Conservation (phyloP, 2,888 invertebrate species). For the Euproctis similis region DNA sequence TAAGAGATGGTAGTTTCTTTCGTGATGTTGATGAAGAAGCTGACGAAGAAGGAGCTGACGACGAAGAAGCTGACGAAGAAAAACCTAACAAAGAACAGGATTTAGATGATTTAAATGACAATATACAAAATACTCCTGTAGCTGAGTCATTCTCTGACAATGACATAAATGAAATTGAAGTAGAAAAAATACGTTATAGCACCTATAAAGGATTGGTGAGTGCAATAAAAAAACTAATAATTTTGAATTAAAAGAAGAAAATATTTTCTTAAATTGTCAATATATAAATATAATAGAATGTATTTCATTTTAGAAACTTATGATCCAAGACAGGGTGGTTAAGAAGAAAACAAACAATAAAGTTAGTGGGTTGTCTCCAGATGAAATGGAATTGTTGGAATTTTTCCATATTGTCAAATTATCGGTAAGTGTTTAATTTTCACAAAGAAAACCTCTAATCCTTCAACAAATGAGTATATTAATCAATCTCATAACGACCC, state of each 20-base stretch:
- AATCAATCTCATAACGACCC: slow-evolving; percentile 2
- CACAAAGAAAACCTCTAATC: too few species aligned
- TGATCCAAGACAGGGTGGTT: not conserved
- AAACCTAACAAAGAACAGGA: too few species aligned
- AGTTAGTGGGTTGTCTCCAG: slow-evolving; percentile 10
- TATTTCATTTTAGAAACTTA: slow-evolving; percentile 4
- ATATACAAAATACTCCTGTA: not conserved
- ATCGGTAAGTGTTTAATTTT: too few species aligned
- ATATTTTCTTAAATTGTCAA: not conserved
- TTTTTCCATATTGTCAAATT: slow-evolving; percentile 20
- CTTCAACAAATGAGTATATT: slow-evolving; percentile 3
- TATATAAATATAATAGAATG: too few species aligned
- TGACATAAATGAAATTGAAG: not conserved
- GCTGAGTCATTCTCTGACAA: not conserved
- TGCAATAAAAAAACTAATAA: not conserved
- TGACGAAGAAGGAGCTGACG: too few species aligned
- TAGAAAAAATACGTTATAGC: not conserved
- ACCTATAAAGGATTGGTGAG: not conserved
- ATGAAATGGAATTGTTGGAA: slow-evolving; percentile 19
- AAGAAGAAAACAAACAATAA: slow-evolving; percentile 5
- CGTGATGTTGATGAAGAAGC: too few species aligned
- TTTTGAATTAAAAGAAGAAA: not conserved
- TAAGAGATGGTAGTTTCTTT: too few species aligned
- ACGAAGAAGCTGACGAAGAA: too few species aligned
- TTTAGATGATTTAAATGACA: too few species aligned